Percentiles rank a stretch among this genome's conserved stretches.
These are phyloP conservation scores for Artemisiospiza belli DNA, from an alignment of 2,113 vertebrate genomes.

Conservation along the genomic window DNA sequence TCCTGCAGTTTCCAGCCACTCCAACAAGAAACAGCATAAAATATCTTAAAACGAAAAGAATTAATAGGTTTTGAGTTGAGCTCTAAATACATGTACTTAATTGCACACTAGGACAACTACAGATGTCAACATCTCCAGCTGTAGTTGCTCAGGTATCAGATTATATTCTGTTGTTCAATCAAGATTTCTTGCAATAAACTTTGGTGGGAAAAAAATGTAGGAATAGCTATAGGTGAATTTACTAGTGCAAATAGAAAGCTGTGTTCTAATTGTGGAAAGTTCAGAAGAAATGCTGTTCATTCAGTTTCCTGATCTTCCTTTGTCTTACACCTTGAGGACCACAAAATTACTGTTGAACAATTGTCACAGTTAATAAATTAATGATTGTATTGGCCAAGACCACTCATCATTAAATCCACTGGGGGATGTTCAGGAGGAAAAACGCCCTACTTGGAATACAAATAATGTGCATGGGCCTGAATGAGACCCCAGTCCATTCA, in stretches of 20 bases:
- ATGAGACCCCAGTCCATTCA: background rate
- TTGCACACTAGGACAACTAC: background rate
- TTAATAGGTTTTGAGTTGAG: background rate
- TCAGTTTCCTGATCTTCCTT: background rate
- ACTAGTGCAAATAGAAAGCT: background rate
- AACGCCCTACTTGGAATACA: background rate
- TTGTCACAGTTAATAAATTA: background rate
- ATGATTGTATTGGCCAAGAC: background rate
- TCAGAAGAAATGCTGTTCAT: background rate
- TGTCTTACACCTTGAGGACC: background rate
- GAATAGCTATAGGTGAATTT: background rate
- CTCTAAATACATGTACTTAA: background rate
- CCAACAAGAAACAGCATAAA: background rate
- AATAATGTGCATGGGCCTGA: background rate
- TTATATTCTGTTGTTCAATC: background rate
- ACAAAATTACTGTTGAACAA: background rate
- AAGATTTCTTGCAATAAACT: background rate
- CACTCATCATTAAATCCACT: background rate
- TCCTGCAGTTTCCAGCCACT: background rate
- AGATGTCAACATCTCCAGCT: background rate
- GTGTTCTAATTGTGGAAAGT: background rate
- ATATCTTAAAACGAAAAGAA: background rate
- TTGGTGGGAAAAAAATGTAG: fast-evolving
- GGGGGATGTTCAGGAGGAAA: background rate
- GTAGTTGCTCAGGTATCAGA: background rate